Evolutionary conservation across 2,797 vertebrate species (phyloP), one percentile per base, ranked within the genome.

Genomic region (Tapera naevia): DNA sequence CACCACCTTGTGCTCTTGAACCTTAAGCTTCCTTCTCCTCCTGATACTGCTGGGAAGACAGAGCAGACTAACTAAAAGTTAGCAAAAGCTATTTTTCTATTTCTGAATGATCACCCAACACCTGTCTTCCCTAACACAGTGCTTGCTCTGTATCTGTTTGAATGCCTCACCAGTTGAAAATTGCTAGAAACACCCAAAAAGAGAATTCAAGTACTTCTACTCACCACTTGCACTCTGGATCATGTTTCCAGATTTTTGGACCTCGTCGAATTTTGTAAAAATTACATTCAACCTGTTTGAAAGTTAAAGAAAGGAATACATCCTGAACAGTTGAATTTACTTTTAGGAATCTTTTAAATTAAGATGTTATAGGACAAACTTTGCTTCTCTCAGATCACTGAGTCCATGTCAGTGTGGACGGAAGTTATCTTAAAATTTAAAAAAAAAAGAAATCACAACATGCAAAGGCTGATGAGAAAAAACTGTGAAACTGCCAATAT

Each of bases 221-320:
- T 98, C 94, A 99, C 99, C 99, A 96, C 98, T 98, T 92, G 98
- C 97, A 41, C 98, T 98, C 23, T 98, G 98, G 86, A 99, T 98
- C 99, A 99, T 99, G 97, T 98, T 99, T 95, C 99, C 99, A 39
- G 99, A 99, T 98, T 99, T 99, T 97, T 99, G 99, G 96, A 99
- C 99, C 97, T 99, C 99, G 95, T 99, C 99, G 6, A 99, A 99
- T 98, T 98, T 99, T 91, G 98, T 98, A 98, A 99, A 99, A 98
- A 99, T 99, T 97, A 99, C 99, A 99, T 99, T 99, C 98, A 99
- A 98, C 96, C 99, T 99, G 93, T 89, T 95, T 86, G 60, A 87
- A 89, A 91, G 92, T 27, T 84, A 90, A 72, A 85, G 86, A 90
- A 71, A 84, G 86, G 72, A 92, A 83, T 41, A 57, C 39, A 91